Conservation (phyloP, 2,797 vertebrate species). For the Geotrypetes seraphini region DNA sequence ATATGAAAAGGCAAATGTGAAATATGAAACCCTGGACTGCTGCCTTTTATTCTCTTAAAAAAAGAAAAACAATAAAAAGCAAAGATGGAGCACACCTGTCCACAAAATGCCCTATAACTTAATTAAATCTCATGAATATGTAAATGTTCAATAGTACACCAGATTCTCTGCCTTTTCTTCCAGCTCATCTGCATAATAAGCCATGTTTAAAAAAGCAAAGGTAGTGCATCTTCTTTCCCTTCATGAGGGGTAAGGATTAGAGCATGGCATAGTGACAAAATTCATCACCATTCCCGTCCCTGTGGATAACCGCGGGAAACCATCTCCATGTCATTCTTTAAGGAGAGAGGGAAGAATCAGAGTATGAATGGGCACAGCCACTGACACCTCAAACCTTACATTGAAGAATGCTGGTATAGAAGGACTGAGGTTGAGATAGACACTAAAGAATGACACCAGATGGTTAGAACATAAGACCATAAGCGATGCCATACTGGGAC, state of each 20-base stretch:
- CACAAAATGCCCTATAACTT: neutral
- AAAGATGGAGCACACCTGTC: neutral
- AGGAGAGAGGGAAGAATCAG: too few species aligned
- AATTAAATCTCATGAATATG: conserved; percentile 18
- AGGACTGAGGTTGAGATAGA: too few species aligned
- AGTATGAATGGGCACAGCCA: too few species aligned
- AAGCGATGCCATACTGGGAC: too few species aligned
- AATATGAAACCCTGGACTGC: conserved; percentile 7
- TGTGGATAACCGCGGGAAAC: too few species aligned
- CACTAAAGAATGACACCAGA: too few species aligned
- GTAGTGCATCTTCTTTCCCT: neutral
- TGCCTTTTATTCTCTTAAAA: neutral
- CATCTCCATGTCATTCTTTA: too few species aligned
- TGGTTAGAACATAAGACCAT: too few species aligned
- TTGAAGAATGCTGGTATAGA: too few species aligned
- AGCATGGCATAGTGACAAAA: too few species aligned
- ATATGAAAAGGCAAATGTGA: neutral
- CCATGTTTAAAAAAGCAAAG: neutral
- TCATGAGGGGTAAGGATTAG: conserved; percentile 4
- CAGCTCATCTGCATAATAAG: neutral
- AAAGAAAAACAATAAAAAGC: neutral
- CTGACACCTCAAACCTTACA: too few species aligned
- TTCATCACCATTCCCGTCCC: too few species aligned
- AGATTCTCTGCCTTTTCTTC: conserved; percentile 5
- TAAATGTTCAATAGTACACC: neutral